Evolutionary conservation across 2,113 vertebrate genomes (phyloP).

Genomic region (Campylorhamphus procurvoides): DNA sequence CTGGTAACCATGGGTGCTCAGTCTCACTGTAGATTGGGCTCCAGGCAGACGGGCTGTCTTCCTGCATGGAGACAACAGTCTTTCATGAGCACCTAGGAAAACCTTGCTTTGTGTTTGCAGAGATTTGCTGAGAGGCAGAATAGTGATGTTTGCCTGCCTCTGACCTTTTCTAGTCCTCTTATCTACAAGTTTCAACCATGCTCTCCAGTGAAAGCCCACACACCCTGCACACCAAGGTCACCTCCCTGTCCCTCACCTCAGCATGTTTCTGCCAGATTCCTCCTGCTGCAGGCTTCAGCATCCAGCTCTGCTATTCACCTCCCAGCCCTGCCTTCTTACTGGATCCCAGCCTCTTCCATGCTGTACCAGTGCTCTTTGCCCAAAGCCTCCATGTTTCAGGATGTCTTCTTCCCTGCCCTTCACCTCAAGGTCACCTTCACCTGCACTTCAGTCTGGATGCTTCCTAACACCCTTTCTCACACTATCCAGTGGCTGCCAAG

Average conservation of each 20-base stretch:
- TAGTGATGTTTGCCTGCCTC: neutral
- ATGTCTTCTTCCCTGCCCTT: neutral
- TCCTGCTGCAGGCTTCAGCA: neutral
- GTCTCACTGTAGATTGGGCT: accelerated
- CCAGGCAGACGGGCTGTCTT: neutral
- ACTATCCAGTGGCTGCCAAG: neutral
- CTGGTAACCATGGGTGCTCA: neutral
- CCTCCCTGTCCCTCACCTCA: neutral
- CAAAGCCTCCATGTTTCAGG: neutral
- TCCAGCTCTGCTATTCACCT: neutral
- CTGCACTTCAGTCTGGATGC: neutral
- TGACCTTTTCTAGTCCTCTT: neutral
- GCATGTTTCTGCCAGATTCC: neutral
- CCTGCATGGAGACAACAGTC: accelerated
- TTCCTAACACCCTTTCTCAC: neutral
- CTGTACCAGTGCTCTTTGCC: neutral
- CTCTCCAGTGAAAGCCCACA: neutral
- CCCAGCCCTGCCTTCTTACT: neutral
- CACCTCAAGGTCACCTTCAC: neutral
- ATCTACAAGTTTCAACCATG: neutral
- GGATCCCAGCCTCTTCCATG: neutral
- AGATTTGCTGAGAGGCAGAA: neutral
- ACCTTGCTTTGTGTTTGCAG: neutral
- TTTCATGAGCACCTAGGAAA: neutral
- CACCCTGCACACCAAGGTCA: accelerated